Evolutionary conservation across 2,797 vertebrate genomes (phyloP), one percentile per base, ranked within the genome.

Genomic region (Synaphobranchus kaupii): DNA sequence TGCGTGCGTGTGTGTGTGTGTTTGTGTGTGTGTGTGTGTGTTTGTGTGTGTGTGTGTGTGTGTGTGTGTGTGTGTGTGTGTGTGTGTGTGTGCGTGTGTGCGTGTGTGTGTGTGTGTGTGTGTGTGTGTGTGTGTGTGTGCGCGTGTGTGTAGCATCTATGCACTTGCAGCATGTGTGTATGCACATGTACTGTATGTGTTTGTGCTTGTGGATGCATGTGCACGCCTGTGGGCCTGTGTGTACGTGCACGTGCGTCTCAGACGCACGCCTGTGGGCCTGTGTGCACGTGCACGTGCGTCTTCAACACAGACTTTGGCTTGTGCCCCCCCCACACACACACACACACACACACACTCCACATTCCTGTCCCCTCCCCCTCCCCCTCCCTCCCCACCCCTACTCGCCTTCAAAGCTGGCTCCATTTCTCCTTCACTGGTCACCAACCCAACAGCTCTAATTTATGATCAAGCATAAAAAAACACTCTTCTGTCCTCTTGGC

Each of bases 391-490:
- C 80, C 87, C 78, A 84, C 71, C 71, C 88, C 78, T 88, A 68
- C 84, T 90, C 89, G 91, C 89, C 78, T 73, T 56, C 28, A 2
- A n/a, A 20, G 56, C 83, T 34, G 82, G 8, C 58, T 58, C 17
- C 50, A 25, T 83, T 84, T 94, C 94, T 94, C 95, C 94, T 95
- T 95, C 94, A 94, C 94, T 95, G 94, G 93, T 95, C 94, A 95
- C 95, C 94, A 95, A 95, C 94, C 91, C 94, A 93, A 89, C 86
- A 10, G 88, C 89, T 91, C 94, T 94, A 95, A 95, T 96, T 96
- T 96, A 96, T 95, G 94, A 94, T 92, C 85, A 88, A 93, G 89
- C 94, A 95, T 96, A 95, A 95, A 95, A 90, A 95, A 91, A 83
- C 91, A 88, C 90, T 91, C 92, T 89, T 90, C 91, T 91, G 90